phyloP scores from a whole-genome alignment of 2,888 invertebrate species.

The Gymnocheta viridis region DNA sequence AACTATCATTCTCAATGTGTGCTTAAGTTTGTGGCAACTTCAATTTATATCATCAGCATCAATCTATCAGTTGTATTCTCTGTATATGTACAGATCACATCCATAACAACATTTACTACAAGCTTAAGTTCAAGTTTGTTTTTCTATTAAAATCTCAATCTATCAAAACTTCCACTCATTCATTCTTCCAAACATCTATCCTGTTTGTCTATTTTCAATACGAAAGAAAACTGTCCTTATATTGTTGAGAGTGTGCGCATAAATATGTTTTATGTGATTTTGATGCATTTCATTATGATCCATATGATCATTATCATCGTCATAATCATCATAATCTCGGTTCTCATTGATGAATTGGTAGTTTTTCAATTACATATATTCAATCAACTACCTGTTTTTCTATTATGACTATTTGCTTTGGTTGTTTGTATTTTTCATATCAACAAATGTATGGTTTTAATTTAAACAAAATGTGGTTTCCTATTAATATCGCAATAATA shows the following conservation, averaged over 20 bases:
- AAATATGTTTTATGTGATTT: constrained; percentile 23
- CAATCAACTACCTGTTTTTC: constrained; percentile 33
- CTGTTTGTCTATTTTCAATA: constrained; percentile 39
- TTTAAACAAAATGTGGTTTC: constrained; percentile 54
- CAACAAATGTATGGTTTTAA: constrained; percentile 38
- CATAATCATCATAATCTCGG: not conserved
- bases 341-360: constrained; percentile 51
- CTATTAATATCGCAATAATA: constrained; percentile 52
- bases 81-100: constrained; percentile 4
- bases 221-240: constrained; percentile 50
- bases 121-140: not conserved
- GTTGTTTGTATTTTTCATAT: not conserved
- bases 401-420: not conserved
- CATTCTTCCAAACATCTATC: constrained; percentile 31
- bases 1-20: constrained; percentile 1
- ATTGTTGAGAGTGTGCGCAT: constrained; percentile 24
- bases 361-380: constrained; percentile 3
- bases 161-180: constrained; percentile 5
- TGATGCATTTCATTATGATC: constrained; percentile 35
- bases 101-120: not conserved
- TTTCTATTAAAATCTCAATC: not conserved
- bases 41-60: constrained; percentile 42
- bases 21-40: constrained; percentile 21
- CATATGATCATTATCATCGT: constrained; percentile 17
- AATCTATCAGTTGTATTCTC: constrained; percentile 56